phyloP scores from a whole-genome alignment of 2,888 invertebrate genomes.

The Cyclophora albipunctata region DNA sequence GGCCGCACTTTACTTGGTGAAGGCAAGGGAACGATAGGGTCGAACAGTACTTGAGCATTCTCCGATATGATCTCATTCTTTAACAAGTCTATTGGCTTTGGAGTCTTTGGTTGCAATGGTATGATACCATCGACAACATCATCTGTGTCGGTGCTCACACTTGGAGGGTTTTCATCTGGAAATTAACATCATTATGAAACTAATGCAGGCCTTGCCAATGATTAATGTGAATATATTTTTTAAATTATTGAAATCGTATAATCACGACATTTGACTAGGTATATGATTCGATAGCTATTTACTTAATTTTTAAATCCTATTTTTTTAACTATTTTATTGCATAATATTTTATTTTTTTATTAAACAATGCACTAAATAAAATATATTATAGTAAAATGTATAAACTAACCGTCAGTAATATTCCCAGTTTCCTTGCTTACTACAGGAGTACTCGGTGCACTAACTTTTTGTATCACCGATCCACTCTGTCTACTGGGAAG shows the following conservation, averaged over 20 bases:
- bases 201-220: no score
- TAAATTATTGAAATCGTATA: no score
- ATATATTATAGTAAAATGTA: not conserved
- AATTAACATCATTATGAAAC: slow-evolving; percentile 1
- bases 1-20: slow-evolving; percentile 79
- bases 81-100: slow-evolving; percentile 51
- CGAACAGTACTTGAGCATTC: slow-evolving; percentile 62
- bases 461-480: not conserved
- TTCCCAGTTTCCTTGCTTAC: slow-evolving; percentile 13
- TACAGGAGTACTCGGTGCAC: not conserved
- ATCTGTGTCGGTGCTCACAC: slow-evolving; percentile 43
- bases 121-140: slow-evolving; percentile 63
- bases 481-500: not conserved
- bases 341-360: no score
- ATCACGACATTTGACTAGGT: no score
- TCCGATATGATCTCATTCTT: slow-evolving; percentile 66
- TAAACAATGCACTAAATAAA: no score
- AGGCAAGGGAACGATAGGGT: slow-evolving; percentile 69
- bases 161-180: slow-evolving; percentile 50
- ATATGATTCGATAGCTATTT: no score
- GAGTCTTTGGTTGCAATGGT: slow-evolving; percentile 43
- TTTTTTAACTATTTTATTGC: no score
- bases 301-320: no score
- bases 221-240: no score
- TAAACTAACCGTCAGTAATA: slow-evolving; percentile 39